Base-by-base conservation (phyloP, 2,888 invertebrate genomes). In the Drepanosiphum platanoidis region DNA sequence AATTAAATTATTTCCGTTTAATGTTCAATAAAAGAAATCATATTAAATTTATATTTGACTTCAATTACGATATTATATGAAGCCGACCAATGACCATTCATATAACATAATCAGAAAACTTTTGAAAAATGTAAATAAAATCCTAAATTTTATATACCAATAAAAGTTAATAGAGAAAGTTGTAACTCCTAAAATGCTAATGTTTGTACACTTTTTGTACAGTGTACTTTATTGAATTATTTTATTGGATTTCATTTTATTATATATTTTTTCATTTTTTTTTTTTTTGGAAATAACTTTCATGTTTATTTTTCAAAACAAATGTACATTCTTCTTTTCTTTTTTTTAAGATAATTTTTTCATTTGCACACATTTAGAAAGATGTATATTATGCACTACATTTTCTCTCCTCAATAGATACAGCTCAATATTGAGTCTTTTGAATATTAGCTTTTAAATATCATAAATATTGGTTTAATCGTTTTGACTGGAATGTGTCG, bases 71-170 rank as follows among this genome's bases (percentile, higher is more conserved):
- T 8, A 27, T 1, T 77, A 61, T 3, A 46, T 5, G 5, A 46
- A 42, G n/a, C n/a, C 34, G 15, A 11, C 36, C 4, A n/a, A n/a
- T n/a, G 18, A 39, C 30, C 1, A 27, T 77, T 30, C 5, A 27
- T 77, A 39, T 77, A 39, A 39, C 32, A 61, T 30, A 77, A 77
- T 77, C 64, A 39, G 9, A 39, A 64, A 61, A 39, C 77, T 77
- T 77, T 75, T 11, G 39, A 39, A 64, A 30, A 18, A 64, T 36
- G 27, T 36, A n/a, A 1, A 18, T 30, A 5, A 27, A 61, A 61
- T 30, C 27, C 30, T 0, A 5, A 64, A 77, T 58, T 77, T 8
- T 30, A 64, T 64, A 61, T 30, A 18, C n/a, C 39, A 39, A 27
- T 27, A 5, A 61, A 61, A 27, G 22, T 61, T 77, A 39, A 61